A percentile compares a stretch with the other conserved stretches of the same genome.
These are phyloP conservation scores for Polylopha cassiicola DNA, from an alignment of 2,888 invertebrate species.

Conservation along the genomic window DNA sequence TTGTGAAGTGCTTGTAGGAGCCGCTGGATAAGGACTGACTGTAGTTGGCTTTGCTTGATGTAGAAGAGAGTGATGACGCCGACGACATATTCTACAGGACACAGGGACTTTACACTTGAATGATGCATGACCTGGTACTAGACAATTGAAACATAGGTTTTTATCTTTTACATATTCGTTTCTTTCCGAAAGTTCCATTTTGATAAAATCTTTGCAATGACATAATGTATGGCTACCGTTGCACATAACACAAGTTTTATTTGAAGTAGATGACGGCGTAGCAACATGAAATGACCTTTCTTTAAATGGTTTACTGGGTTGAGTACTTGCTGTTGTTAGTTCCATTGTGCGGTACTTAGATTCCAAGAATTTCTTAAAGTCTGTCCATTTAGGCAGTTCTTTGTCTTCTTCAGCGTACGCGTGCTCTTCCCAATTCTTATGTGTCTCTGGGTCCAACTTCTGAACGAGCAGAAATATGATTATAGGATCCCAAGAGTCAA, in stretches of 20 bases:
- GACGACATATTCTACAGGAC: no score
- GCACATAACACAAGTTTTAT: no score
- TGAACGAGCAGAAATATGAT: constrained; percentile 7
- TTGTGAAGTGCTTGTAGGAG: no score
- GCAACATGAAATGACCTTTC: no score
- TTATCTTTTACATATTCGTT: not conserved
- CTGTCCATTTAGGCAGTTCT: not conserved
- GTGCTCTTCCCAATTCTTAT: constrained; percentile 13
- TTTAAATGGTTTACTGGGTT: not conserved
- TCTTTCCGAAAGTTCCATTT: constrained; percentile 1
- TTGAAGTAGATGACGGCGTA: no score
- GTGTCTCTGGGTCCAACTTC: constrained; percentile 12
- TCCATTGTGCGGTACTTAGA: not conserved
- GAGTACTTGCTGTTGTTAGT: not conserved
- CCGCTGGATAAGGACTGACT: no score
- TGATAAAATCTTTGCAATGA: constrained; percentile 10
- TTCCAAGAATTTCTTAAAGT: not conserved
- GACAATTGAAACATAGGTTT: constrained; percentile 11
- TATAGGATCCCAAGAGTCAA: constrained; percentile 1
- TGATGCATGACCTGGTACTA: not conserved
- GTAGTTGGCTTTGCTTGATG: no score
- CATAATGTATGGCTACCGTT: no score
- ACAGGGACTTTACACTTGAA: no score
- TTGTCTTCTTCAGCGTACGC: not conserved
- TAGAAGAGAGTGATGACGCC: no score